These are phyloP conservation scores for Mycteria americana DNA, from an alignment of 2,797 vertebrate species.

Conservation along the genomic window DNA sequence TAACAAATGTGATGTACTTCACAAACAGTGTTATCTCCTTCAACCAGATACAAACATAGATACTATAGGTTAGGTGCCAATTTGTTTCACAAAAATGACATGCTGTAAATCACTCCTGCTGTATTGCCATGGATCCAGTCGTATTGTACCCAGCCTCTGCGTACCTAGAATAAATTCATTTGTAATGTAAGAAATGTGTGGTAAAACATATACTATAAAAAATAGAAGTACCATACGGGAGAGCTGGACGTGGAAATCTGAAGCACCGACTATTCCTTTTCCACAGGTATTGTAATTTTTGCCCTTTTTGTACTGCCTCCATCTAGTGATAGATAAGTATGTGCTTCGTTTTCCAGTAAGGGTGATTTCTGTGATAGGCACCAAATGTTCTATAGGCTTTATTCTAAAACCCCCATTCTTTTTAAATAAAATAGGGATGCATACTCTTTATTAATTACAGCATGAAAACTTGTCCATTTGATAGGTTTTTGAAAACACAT, in stretches of 20 bases:
- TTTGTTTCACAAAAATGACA: conserved; percentile 30
- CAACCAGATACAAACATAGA: conserved; percentile 28
- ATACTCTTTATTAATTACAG: not conserved
- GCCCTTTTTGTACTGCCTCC: not conserved
- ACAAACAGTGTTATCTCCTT: conserved; percentile 28
- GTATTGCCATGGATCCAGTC: not conserved
- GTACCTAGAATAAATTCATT: not conserved
- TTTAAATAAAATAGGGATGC: not conserved
- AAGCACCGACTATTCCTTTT: not conserved
- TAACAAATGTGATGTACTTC: conserved; percentile 32
- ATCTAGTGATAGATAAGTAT: not conserved
- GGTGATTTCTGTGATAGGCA: not conserved
- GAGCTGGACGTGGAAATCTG: not conserved
- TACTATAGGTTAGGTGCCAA: conserved; percentile 21
- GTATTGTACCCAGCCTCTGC: not conserved
- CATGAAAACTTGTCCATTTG: not conserved
- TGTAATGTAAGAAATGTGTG: not conserved
- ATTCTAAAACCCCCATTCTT: not conserved
- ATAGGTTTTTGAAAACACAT: not conserved
- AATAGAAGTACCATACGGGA: not conserved
- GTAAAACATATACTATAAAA: not conserved
- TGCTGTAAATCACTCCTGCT: conserved; percentile 19
- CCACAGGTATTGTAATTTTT: not conserved
- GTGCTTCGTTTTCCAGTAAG: not conserved
- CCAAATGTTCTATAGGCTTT: not conserved